Evolutionary conservation across 35 echinoderm and acorn worm species (phyloP), one percentile per base, ranked within the genome.

Genomic region (Strongylocentrotus purpuratus): DNA sequence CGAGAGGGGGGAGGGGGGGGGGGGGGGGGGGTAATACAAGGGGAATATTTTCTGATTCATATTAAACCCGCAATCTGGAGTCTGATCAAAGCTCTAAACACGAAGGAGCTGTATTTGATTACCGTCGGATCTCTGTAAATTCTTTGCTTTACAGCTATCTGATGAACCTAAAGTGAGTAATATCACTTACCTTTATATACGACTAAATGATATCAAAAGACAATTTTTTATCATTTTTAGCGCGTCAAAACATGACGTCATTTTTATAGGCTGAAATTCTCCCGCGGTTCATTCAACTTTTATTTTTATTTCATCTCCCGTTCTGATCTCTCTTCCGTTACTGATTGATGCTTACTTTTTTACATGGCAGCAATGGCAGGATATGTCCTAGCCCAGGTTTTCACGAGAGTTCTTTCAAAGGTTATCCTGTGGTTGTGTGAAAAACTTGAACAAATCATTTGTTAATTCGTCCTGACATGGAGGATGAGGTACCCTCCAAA

Each of bases 181-280:
- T 78, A 18, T n/a, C 65, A 78, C 65, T 78, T 78, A 78, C 65
- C 65, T 78, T 78, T 22, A 78, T 78, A 78, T n/a, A 78, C 7
- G 65, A 78, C 65, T 22, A 78, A n/a, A 78, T 78, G 22, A 78
- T 78, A 78, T 78, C n/a, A n/a, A 78, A 78, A n/a, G 65, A 78
- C 65, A 78, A 78, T 78, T n/a, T n/a, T 78, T 7, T 7, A 78
- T 55, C 65, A 28, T 78, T 78, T 22, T 78, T n/a, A 78, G 22
- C 65, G 65, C 65, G 65, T 78, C 65, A 78, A 78, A 78, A 78
- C 65, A 78, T 78, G 65, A 78, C 65, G 65, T 78, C 65, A 78
- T n/a, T 28, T 78, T 22, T 28, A 28, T 28, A n/a, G 65, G 65
- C 28, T 78, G 65, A 78, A 28, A 78, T 78, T 78, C 65, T 28